phyloP scores from a whole-genome alignment of 2,797 vertebrate species.

The Perodicticus potto region DNA sequence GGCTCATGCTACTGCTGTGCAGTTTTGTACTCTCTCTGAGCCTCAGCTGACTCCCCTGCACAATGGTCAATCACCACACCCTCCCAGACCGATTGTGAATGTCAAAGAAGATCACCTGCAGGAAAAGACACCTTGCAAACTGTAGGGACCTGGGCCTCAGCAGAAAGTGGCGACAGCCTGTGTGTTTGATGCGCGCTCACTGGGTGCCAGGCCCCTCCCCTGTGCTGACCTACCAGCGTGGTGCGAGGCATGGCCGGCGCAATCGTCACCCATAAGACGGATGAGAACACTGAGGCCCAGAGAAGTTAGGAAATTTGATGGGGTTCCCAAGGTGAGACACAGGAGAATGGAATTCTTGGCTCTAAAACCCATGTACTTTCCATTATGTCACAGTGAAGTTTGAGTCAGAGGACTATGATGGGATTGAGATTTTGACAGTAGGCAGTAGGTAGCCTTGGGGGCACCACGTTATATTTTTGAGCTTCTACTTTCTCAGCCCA shows the following conservation, averaged over 20 bases:
- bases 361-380: neutral
- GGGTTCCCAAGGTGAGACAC: neutral
- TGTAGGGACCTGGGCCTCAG: neutral
- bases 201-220: neutral
- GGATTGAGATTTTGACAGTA: neutral
- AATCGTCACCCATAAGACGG: neutral
- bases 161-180: neutral
- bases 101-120: neutral
- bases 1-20: neutral
- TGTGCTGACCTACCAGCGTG: too few species aligned
- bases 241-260: fast-evolving
- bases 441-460: constrained; percentile 37
- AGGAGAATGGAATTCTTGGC: neutral
- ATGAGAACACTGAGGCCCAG: neutral
- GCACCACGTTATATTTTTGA: neutral
- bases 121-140: neutral
- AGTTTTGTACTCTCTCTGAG: neutral
- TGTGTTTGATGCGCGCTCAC: neutral
- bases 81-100: neutral
- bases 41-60: neutral
- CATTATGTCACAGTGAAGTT: neutral
- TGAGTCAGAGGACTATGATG: constrained; percentile 43
- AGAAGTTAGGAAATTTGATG: neutral
- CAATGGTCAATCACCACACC: neutral
- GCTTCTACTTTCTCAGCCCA: neutral